These are phyloP conservation scores for Esperia sulphurella DNA, from an alignment of 2,888 invertebrate genomes.

Conservation along the genomic window DNA sequence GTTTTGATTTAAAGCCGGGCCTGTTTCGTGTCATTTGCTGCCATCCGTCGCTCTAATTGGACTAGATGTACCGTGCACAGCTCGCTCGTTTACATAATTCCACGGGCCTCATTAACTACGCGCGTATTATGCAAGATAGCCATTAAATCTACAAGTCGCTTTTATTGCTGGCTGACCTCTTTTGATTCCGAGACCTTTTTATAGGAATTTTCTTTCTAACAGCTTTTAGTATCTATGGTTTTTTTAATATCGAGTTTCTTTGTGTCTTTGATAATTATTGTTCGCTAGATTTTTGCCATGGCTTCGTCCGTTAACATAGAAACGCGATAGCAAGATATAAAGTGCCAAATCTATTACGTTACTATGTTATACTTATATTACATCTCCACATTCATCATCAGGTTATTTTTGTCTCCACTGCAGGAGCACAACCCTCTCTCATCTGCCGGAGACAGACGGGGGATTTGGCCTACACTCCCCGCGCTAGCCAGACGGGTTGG, in stretches of 20 bases:
- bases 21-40: conserved; percentile 19
- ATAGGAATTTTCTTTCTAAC: background rate
- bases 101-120: conserved; percentile 9
- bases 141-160: conserved; percentile 2
- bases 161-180: conserved; percentile 3
- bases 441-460: no score
- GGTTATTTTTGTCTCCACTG: no score
- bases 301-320: no score
- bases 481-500: no score
- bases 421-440: no score
- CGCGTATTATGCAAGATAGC: conserved; percentile 7
- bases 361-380: no score
- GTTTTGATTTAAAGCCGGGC: conserved; percentile 18
- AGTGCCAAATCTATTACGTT: no score
- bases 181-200: background rate
- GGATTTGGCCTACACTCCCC: no score
- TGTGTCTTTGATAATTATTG: background rate
- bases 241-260: background rate
- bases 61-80: conserved; percentile 14
- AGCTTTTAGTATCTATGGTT: background rate
- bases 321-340: no score
- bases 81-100: conserved; percentile 14
- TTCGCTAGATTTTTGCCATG: no score
- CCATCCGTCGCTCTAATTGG: conserved; percentile 16
- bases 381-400: no score